These are phyloP conservation scores for Drosophila suboccidentalis DNA, from an alignment of 2,888 invertebrate species.

Conservation along the genomic window DNA sequence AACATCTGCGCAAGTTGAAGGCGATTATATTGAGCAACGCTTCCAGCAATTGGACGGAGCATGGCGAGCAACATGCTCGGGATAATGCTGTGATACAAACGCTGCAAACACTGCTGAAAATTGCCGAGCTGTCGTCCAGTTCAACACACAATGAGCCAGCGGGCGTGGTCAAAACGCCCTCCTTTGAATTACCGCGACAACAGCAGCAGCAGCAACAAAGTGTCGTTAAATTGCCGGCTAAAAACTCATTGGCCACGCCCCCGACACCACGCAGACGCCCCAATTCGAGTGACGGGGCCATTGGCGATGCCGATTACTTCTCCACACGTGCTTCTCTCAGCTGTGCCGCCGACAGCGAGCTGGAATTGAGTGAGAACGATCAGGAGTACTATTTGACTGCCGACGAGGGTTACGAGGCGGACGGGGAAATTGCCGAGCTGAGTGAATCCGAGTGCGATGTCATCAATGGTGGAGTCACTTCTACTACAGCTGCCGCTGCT, in stretches of 20 bases:
- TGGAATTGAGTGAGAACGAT: conserved; percentile 84
- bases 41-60: conserved; percentile 73
- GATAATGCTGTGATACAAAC: conserved; percentile 83
- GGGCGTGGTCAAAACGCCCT: conserved; percentile 62
- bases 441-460: conserved; percentile 82
- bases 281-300: conserved; percentile 70
- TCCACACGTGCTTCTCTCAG: conserved; percentile 83
- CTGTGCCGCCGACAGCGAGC: conserved; percentile 82
- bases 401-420: conserved; percentile 86
- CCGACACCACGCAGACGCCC: conserved; percentile 69
- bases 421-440: conserved; percentile 84
- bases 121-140: conserved; percentile 83
- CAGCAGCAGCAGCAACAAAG: conserved; percentile 45
- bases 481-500: conserved; percentile 15
- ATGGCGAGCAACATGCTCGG: conserved; percentile 78
- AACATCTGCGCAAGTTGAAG: conserved; percentile 83
- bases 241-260: conserved; percentile 69
- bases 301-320: conserved; percentile 81
- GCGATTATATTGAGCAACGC: conserved; percentile 82
- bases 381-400: conserved; percentile 83
- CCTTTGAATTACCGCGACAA: conserved; percentile 63
- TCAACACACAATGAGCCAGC: conserved; percentile 64
- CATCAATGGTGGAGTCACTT: conserved; percentile 45
- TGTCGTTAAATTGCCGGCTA: conserved; percentile 68
- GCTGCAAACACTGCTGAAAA: conserved; percentile 84